These are phyloP conservation scores for Crotalus viridis DNA, from an alignment of 2,113 vertebrate species.

Conservation along the genomic window DNA sequence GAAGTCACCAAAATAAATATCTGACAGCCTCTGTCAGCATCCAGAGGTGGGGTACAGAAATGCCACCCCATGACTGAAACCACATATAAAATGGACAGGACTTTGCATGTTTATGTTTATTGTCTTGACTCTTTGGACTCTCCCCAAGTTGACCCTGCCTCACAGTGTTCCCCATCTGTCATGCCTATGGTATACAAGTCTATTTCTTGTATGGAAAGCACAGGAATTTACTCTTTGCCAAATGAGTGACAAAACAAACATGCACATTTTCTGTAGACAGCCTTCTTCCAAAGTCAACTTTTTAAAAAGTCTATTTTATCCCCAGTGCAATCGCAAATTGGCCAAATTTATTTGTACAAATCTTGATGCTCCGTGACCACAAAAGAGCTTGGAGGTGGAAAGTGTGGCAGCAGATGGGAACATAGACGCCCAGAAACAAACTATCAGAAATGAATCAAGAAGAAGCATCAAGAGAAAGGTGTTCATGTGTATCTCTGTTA, in stretches of 20 bases:
- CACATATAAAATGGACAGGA: neutral
- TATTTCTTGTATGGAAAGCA: neutral
- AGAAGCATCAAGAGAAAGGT: neutral
- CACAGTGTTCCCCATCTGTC: neutral
- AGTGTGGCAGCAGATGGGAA: neutral
- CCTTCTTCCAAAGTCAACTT: neutral
- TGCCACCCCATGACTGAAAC: neutral
- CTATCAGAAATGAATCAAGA: neutral
- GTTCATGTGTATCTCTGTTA: neutral
- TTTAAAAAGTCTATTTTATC: neutral
- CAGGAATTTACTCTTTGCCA: neutral
- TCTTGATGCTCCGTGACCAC: neutral
- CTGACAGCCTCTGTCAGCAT: neutral
- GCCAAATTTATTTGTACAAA: neutral
- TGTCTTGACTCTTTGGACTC: neutral
- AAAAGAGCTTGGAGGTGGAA: neutral
- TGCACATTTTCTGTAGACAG: neutral
- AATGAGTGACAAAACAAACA: neutral
- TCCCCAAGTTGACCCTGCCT: neutral
- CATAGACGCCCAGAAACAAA: neutral
- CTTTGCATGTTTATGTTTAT: neutral
- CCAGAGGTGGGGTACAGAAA: neutral
- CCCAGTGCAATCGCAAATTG: neutral
- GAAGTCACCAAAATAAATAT: neutral
- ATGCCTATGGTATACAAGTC: neutral